Percentiles rank a stretch among this genome's conserved stretches.
phyloP scores from a whole-genome alignment of 2,797 vertebrate genomes.

The Rousettus madagascariensis region DNA sequence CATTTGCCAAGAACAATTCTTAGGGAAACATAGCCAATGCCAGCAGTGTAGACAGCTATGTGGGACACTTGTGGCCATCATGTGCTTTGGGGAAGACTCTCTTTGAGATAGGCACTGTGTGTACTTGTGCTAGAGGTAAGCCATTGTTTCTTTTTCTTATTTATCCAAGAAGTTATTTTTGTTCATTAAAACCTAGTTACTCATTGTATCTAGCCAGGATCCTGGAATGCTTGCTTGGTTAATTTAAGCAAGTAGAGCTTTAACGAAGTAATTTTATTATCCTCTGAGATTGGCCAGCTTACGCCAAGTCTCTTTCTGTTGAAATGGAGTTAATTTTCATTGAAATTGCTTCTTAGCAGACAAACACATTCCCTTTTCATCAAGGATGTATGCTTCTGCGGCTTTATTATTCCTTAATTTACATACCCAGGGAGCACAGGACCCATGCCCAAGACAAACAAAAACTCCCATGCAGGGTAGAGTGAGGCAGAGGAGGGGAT shows the following conservation, averaged over 20 bases:
- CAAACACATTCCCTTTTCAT: constrained; percentile 89
- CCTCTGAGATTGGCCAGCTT: constrained; percentile 87
- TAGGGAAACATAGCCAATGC: neutral
- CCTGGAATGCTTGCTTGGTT: constrained; percentile 86
- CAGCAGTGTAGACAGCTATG: rapidly evolving
- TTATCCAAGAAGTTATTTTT: constrained; percentile 86
- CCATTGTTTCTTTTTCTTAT: constrained; percentile 79
- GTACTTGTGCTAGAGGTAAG: constrained; percentile 38
- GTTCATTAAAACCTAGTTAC: constrained; percentile 87
- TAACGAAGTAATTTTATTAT: constrained; percentile 88
- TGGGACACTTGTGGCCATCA: rapidly evolving
- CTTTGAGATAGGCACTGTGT: constrained; percentile 26
- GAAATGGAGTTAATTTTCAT: constrained; percentile 90
- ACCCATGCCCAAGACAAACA: constrained; percentile 82
- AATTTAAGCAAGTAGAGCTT: constrained; percentile 88
- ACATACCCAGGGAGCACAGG: constrained; percentile 81
- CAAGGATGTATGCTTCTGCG: constrained; percentile 84
- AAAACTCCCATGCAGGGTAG: constrained; percentile 75
- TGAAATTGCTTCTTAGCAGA: constrained; percentile 90
- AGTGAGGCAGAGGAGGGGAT: constrained; percentile 20
- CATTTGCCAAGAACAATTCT: neutral
- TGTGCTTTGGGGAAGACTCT: neutral
- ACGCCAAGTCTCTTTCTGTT: constrained; percentile 86
- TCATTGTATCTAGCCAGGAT: constrained; percentile 85
- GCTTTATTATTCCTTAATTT: constrained; percentile 89